A percentile compares a stretch with the other conserved stretches of the same genome.
Conservation (phyloP, 2,888 invertebrate genomes). For the Cephus spinipes region DNA sequence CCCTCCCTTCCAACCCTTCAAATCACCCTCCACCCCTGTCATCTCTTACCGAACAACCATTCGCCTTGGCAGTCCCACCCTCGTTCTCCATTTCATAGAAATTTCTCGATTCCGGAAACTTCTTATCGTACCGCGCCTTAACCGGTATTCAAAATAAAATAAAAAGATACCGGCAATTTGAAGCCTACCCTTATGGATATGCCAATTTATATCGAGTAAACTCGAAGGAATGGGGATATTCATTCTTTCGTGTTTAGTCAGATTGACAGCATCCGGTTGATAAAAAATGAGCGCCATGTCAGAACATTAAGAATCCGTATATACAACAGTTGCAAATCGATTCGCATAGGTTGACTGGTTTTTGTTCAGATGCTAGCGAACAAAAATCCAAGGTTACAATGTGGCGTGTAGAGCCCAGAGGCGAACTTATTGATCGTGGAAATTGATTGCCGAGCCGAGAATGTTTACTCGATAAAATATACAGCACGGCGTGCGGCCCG, state of each 20-base stretch:
- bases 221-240: neutral
- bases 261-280: neutral
- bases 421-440: neutral
- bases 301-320: neutral
- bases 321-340: neutral
- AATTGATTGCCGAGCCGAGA: neutral
- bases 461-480: constrained; percentile 5
- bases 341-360: neutral
- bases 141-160: neutral
- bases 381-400: neutral
- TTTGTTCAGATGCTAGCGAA: neutral
- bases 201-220: neutral
- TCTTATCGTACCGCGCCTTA: neutral
- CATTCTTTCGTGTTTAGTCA: neutral
- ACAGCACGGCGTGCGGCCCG: neutral
- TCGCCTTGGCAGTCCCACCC: constrained; percentile 8
- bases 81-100: constrained; percentile 27
- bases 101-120: constrained; percentile 13
- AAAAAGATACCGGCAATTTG: neutral
- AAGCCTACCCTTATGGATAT: neutral
- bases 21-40: constrained; percentile 25
- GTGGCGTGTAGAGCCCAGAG: neutral
- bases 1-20: constrained; percentile 16
- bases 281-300: neutral
- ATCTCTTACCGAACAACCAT: constrained; percentile 19